Evolutionary conservation across 1,140 invertebrate genomes (phyloP), one percentile per base, ranked within the genome.

Genomic region (Hirudo medicinalis): DNA sequence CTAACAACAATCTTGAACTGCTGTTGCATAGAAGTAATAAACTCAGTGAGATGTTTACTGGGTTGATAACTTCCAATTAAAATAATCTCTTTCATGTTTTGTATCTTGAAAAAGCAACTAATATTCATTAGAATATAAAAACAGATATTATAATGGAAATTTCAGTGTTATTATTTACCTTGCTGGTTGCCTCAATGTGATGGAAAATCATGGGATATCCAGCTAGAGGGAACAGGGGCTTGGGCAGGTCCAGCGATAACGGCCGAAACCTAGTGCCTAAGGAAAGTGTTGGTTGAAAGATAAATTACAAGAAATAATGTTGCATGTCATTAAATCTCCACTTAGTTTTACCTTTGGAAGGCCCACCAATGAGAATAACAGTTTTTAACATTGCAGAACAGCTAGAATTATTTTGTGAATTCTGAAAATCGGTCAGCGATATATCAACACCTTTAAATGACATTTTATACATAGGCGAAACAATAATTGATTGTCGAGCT

Each of bases 201-300:
- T 99, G 96, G 77, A 98, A 92, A 74, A 99, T 92, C 75, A 83
- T 82, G 11, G 82, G 81, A 74, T 93, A 82, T 1, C 96, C 96
- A 73, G 94, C 96, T 22, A 99, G 89, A 8, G 94, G 94, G 81
- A 99, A 99, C 9, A 99, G 78, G 0, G 95, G 95, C 79, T 99
- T 99, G 6, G 96, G 95, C 54, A 92, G 88, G 79, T 99, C 94
- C 74, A 99, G 82, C 0, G 94, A 98, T 5, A 99, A 83, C 0
- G 96, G 96, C 8, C 96, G 87, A 81, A 99, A 99, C 71, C 96
- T 85, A 17, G 95, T 98, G 19, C 94, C 93, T 96, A 79, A 67
- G 79, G 75, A 79, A 78, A 74, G 75, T 74, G 79, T 68, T 40
- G 13, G 22, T 40, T 55, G 22, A 8, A 55, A 22, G 22, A 54